phyloP scores from a whole-genome alignment of 2,797 vertebrate genomes.

The Lutjanus campechanus region DNA sequence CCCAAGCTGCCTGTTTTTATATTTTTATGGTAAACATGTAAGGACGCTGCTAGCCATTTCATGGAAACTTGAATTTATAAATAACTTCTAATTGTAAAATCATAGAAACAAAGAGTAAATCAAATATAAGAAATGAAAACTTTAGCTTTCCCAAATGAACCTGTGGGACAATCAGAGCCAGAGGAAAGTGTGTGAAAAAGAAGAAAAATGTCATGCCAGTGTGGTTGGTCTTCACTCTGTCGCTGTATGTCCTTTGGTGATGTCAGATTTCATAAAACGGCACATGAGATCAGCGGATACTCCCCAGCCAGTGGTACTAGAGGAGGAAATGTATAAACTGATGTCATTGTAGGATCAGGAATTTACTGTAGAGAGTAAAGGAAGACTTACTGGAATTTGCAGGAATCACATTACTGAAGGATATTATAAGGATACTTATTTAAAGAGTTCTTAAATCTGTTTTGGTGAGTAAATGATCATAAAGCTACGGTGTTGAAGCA shows the following conservation, averaged over 20 bases:
- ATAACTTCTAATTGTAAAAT: not conserved
- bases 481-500: not conserved
- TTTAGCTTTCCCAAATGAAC: not conserved
- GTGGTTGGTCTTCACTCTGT: constrained; percentile 11
- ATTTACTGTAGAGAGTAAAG: not conserved
- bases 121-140: not conserved
- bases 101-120: not conserved
- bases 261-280: constrained; percentile 26
- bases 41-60: no score
- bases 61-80: no score
- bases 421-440: not conserved
- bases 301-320: not conserved
- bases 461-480: not conserved
- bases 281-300: not conserved
- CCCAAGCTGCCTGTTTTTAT: no score
- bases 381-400: not conserved
- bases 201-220: not conserved
- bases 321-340: not conserved
- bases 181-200: not conserved
- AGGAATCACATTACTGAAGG: not conserved
- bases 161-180: not conserved
- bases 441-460: not conserved
- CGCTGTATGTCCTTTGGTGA: constrained; percentile 7
- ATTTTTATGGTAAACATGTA: no score
- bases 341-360: not conserved